Conservation (phyloP, 2,888 invertebrate genomes). For the Taenaris catops region DNA sequence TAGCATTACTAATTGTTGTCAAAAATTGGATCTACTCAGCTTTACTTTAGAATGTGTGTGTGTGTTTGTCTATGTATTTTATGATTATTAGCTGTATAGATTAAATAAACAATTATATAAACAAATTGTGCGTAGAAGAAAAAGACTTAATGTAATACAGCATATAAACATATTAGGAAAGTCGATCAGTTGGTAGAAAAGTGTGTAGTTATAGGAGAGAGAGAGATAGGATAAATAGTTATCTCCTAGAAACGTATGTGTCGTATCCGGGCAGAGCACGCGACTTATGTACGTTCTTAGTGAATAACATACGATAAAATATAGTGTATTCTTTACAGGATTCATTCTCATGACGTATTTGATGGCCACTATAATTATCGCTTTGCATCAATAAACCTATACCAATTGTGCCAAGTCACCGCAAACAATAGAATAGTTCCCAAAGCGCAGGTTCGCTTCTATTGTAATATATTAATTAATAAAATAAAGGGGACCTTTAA, state of each 20-base stretch:
- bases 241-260: conserved; percentile 59
- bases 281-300: conserved; percentile 39
- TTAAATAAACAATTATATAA: too few species aligned
- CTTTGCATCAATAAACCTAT: conserved; percentile 26
- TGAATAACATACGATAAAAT: not conserved
- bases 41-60: too few species aligned
- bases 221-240: conserved; percentile 40
- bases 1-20: too few species aligned
- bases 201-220: conserved; percentile 15
- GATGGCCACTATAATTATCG: conserved; percentile 19
- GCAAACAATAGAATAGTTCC: conserved; percentile 63
- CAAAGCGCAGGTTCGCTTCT: conserved; percentile 64
- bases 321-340: too few species aligned
- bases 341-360: conserved; percentile 10
- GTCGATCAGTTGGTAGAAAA: conserved; percentile 14
- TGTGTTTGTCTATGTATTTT: too few species aligned
- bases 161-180: too few species aligned
- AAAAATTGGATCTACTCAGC: too few species aligned
- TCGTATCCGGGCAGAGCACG: conserved; percentile 59
- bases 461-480: conserved; percentile 79
- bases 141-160: too few species aligned
- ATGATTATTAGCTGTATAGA: too few species aligned
- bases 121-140: too few species aligned
- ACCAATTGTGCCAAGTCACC: conserved; percentile 57
- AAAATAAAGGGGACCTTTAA: conserved; percentile 72